Conservation (phyloP, 2,113 vertebrate species). For the Merops nubicus region DNA sequence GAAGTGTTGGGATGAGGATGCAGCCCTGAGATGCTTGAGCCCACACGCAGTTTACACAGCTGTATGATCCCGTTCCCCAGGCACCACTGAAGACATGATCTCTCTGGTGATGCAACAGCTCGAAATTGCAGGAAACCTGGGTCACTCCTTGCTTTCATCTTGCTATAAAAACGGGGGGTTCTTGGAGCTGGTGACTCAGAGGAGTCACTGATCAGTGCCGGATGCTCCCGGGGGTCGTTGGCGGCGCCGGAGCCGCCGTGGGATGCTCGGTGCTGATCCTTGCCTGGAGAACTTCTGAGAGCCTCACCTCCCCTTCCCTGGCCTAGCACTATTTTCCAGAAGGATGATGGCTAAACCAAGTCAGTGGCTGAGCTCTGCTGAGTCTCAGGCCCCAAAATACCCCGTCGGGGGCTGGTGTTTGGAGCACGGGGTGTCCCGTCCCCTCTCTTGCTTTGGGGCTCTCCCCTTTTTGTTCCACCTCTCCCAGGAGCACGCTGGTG, state of each 20-base stretch:
- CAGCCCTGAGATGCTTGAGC: conserved; percentile 36
- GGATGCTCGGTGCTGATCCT: fast-evolving
- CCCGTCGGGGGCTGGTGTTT: background rate
- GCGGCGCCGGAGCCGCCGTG: too few species aligned
- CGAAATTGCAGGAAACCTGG: conserved; percentile 19
- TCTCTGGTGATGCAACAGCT: background rate
- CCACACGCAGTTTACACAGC: conserved; percentile 76
- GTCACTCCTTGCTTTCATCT: conserved; percentile 34
- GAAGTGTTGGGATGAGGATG: conserved; percentile 14
- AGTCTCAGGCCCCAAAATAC: background rate
- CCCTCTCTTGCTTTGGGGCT: background rate
- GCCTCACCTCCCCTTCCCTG: background rate
- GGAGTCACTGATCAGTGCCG: background rate
- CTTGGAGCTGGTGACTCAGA: background rate
- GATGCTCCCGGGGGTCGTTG: too few species aligned
- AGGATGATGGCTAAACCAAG: background rate
- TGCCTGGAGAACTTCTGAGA: background rate
- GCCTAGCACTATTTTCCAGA: background rate
- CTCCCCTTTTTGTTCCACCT: fast-evolving
- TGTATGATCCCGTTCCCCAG: conserved; percentile 13
- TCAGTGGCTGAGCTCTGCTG: background rate
- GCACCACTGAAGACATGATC: conserved; percentile 13
- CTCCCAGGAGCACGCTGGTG: background rate
- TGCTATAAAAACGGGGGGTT: background rate
- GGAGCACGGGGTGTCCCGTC: background rate